Conservation (phyloP, 2,797 vertebrate genomes). For the Melopsittacus undulatus region DNA sequence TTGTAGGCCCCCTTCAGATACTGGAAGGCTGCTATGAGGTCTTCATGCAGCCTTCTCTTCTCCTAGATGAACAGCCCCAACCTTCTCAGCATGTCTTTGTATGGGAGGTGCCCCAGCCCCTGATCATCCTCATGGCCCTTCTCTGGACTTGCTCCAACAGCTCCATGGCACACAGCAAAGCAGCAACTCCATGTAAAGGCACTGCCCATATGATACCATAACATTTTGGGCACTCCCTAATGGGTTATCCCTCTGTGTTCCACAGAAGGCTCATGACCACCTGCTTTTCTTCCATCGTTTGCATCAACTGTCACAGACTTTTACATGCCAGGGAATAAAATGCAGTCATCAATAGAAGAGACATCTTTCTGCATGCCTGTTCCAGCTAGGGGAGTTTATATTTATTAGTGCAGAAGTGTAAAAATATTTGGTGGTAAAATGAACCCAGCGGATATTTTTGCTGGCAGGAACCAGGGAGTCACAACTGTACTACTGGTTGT, state of each 20-base stretch:
- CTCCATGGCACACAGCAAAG: neutral
- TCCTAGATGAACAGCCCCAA: too few relatives aligned
- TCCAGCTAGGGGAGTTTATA: conserved; percentile 47
- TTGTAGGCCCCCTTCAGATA: too few relatives aligned
- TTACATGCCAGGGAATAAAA: neutral
- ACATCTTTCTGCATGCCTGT: neutral
- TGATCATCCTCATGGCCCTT: too few relatives aligned
- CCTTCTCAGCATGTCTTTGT: too few relatives aligned
- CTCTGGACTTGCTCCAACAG: too few relatives aligned
- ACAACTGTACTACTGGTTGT: conserved; percentile 62
- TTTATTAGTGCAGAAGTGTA: conserved; percentile 68
- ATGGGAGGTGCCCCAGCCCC: too few relatives aligned
- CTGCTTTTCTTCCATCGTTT: neutral
- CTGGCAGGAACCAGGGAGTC: conserved; percentile 55
- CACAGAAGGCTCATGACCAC: neutral
- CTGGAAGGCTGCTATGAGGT: too few relatives aligned
- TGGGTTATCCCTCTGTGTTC: neutral
- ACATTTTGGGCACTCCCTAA: too few relatives aligned
- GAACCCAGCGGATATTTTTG: conserved; percentile 73
- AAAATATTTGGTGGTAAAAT: conserved; percentile 72
- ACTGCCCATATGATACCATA: neutral
- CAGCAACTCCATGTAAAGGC: accelerated
- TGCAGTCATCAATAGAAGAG: neutral
- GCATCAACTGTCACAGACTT: neutral
- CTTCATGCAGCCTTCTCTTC: too few relatives aligned